phyloP scores from a whole-genome alignment of 1,140 invertebrate species.

The Danaus melanippus region DNA sequence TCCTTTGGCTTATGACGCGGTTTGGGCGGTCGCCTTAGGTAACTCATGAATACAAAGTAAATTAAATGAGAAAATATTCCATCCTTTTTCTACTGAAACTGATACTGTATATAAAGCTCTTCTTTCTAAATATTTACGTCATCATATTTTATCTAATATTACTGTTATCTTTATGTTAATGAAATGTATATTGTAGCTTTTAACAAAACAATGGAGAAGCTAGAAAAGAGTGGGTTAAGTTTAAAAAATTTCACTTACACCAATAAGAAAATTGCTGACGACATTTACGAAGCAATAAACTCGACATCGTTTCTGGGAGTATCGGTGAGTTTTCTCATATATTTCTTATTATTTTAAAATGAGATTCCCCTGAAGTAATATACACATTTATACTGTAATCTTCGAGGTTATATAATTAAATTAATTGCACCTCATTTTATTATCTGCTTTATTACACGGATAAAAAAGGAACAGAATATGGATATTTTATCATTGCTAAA shows the following conservation, averaged over 20 bases:
- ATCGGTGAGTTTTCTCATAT: slow-evolving; percentile 80
- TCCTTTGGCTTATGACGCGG: slow-evolving; percentile 98
- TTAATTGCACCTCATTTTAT: too few species aligned
- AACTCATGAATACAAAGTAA: slow-evolving; percentile 25
- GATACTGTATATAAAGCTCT: too few species aligned
- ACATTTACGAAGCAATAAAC: slow-evolving; percentile 98
- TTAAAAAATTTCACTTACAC: slow-evolving; percentile 98
- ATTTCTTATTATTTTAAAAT: too few species aligned
- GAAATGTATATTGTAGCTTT: slow-evolving; percentile 79
- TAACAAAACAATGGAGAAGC: slow-evolving; percentile 94
- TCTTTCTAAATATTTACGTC: too few species aligned
- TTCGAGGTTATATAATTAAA: too few species aligned
- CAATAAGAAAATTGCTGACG: slow-evolving; percentile 93
- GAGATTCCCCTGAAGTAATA: too few species aligned
- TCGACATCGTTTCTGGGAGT: slow-evolving; percentile 97
- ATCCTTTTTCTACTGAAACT: too few species aligned
- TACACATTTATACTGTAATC: too few species aligned
- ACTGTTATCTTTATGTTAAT: background rate
- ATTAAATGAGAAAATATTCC: background rate
- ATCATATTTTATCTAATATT: too few species aligned
- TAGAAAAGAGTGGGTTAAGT: slow-evolving; percentile 82
- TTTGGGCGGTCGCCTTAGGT: slow-evolving; percentile 97
- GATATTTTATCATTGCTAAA: too few species aligned
- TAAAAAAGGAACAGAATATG: too few species aligned
- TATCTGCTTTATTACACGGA: too few species aligned